Evolutionary conservation across 2,113 vertebrate species (phyloP), one percentile per base, ranked within the genome.

Genomic region (Nycticorax nycticorax): DNA sequence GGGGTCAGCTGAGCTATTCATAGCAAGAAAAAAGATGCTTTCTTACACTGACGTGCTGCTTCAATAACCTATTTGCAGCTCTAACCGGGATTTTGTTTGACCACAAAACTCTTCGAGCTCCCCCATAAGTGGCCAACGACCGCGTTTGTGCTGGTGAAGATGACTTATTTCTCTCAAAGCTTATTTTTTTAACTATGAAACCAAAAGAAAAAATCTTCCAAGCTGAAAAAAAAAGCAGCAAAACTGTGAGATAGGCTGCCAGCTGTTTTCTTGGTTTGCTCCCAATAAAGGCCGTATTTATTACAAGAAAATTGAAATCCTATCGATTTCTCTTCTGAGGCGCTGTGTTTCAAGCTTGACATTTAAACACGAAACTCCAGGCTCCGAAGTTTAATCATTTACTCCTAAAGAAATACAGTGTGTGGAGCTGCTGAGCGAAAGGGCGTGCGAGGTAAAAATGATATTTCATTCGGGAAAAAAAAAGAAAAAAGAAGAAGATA

Each of bases 291-390:
- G 48, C 81, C 57, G 21, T 93, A 96, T 97, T 97, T 97, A 95
- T 88, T 79, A 95, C 95, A 92, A 96, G 75, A 89, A 97, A 97
- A 98, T 96, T 94, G 85, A 97, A 98, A 96, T 52, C 35, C 64
- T 93, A 90, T 97, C 14, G 93, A 97, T 95, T 95, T 95, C 91
- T 96, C 62, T 96, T 93, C 81, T 92, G 85, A 97, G 86, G 67
- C 8, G 32, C 82, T 95, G 77, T 41, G 67, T 96, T 98, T 97
- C 85, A 95, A 91, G 76, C 80, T 91, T 97, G 96, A 96, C 96
- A 97, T 97, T 98, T 98, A 97, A 98, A 93, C 82, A 92, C 8
- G n/a, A 79, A 96, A 85, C 90, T 66, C 83, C 4, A 5, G 78
- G 71, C 78, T 69, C 35, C 35, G 66, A 77, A 75, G 79, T 97